These are phyloP conservation scores for Piaya cayana DNA, from an alignment of 2,113 vertebrate genomes.

Conservation along the genomic window DNA sequence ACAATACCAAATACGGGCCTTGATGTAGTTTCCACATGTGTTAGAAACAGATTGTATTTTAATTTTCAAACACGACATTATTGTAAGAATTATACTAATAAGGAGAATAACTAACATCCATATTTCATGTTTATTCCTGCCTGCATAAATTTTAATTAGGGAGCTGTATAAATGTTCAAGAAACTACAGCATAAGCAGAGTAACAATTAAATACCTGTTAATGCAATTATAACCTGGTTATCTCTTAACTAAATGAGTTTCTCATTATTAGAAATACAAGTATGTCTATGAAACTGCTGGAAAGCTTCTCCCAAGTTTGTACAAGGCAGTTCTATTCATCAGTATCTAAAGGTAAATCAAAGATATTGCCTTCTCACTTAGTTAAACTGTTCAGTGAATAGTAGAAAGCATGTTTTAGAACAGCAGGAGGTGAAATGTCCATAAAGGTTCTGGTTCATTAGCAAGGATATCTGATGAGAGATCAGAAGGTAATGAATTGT, in stretches of 20 bases:
- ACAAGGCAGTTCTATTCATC: neutral
- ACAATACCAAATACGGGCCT: neutral
- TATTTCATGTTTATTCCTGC: constrained; percentile 4
- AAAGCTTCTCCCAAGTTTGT: neutral
- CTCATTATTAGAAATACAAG: constrained; percentile 32
- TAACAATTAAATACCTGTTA: constrained; percentile 51
- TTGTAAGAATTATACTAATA: constrained; percentile 17
- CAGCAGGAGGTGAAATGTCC: neutral
- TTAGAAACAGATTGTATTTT: neutral
- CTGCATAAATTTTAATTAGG: constrained; percentile 46
- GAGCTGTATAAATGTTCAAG: constrained; percentile 14
- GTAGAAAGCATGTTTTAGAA: neutral
- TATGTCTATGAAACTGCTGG: constrained; percentile 12
- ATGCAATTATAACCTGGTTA: constrained; percentile 37
- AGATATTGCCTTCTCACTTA: neutral
- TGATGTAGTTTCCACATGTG: neutral
- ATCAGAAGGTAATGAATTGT: constrained; percentile 25
- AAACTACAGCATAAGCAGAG: constrained; percentile 9
- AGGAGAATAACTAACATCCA: neutral
- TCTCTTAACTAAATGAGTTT: constrained; percentile 30
- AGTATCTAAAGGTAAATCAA: constrained; percentile 9
- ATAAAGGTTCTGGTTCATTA: constrained; percentile 22
- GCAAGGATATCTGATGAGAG: neutral
- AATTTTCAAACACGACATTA: neutral
- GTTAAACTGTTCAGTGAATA: neutral